A percentile compares a stretch with the other conserved stretches of the same genome.
phyloP scores from a whole-genome alignment of 2,113 vertebrate genomes.

The Oryzias celebensis region DNA sequence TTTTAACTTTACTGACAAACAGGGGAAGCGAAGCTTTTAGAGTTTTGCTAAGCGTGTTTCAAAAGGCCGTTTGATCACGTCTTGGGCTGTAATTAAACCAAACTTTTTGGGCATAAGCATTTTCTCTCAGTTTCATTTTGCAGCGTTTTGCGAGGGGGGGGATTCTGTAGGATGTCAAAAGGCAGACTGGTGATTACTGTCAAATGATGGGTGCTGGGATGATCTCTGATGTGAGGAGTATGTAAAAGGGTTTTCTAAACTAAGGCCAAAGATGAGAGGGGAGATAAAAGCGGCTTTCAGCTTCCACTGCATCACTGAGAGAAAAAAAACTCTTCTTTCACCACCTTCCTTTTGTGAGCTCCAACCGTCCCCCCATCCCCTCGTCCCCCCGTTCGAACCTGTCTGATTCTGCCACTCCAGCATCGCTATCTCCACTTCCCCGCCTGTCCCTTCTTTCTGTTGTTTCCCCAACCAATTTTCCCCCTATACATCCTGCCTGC shows the following conservation, averaged over 20 bases:
- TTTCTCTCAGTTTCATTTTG: conserved; percentile 12
- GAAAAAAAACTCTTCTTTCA: conserved; percentile 42
- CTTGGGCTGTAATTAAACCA: conserved; percentile 44
- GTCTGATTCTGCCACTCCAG: conserved; percentile 44
- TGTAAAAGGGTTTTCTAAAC: conserved; percentile 36
- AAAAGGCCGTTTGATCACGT: conserved; percentile 16
- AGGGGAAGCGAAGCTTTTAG: conserved; percentile 28
- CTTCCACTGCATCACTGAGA: conserved; percentile 34
- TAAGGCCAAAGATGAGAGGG: conserved; percentile 47
- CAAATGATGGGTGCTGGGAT: conserved; percentile 36
- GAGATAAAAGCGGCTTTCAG: conserved; percentile 70
- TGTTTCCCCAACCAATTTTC: conserved; percentile 60
- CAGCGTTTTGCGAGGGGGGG: conserved; percentile 36
- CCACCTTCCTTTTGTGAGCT: conserved; percentile 47
- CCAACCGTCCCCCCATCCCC: conserved; percentile 43
- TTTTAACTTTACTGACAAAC: conserved; percentile 15
- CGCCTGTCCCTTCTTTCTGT: conserved; percentile 48
- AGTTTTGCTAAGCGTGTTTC: conserved; percentile 21
- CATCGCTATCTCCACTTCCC: conserved; percentile 47
- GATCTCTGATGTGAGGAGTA: conserved; percentile 25
- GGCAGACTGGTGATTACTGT: conserved; percentile 48
- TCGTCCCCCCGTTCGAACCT: conserved; percentile 31
- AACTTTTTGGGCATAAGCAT: conserved; percentile 20
- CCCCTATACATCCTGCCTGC: conserved; percentile 40
- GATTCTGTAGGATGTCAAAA: conserved; percentile 41